These are phyloP conservation scores for Psylliodes chrysocephalus DNA, from an alignment of 2,888 invertebrate genomes.

Conservation along the genomic window DNA sequence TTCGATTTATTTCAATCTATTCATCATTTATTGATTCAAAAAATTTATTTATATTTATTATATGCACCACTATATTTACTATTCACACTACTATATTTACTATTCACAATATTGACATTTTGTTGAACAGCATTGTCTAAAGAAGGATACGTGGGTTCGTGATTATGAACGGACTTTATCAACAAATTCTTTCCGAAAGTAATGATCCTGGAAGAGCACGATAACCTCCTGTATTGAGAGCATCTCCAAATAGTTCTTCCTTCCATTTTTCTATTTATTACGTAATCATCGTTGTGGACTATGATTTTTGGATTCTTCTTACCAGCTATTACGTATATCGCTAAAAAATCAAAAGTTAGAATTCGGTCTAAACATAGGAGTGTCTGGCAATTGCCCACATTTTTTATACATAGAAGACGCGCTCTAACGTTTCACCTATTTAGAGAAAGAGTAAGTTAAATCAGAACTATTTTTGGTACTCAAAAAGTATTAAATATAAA, in stretches of 20 bases:
- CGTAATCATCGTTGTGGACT: constrained; percentile 41
- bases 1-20: no score
- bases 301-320: constrained; percentile 48
- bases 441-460: no score
- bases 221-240: constrained; percentile 42
- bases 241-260: constrained; percentile 48
- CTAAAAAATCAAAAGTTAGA: constrained; percentile 6
- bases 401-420: no score
- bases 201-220: constrained; percentile 45
- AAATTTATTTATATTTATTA: no score
- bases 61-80: no score
- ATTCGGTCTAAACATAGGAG: background rate
- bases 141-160: constrained; percentile 28
- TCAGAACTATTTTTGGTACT: no score
- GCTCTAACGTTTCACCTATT: no score
- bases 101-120: constrained; percentile 25
- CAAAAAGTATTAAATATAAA: no score
- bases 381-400: no score
- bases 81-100: no score
- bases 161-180: constrained; percentile 36
- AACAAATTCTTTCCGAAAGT: constrained; percentile 41
- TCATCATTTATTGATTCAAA: no score
- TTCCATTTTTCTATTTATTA: constrained; percentile 41
- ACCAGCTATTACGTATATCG: constrained; percentile 40
- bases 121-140: constrained; percentile 31